These are phyloP conservation scores for Astropecten irregularis DNA, from an alignment of 53 echinoderm and acorn worm species.

Conservation along the genomic window DNA sequence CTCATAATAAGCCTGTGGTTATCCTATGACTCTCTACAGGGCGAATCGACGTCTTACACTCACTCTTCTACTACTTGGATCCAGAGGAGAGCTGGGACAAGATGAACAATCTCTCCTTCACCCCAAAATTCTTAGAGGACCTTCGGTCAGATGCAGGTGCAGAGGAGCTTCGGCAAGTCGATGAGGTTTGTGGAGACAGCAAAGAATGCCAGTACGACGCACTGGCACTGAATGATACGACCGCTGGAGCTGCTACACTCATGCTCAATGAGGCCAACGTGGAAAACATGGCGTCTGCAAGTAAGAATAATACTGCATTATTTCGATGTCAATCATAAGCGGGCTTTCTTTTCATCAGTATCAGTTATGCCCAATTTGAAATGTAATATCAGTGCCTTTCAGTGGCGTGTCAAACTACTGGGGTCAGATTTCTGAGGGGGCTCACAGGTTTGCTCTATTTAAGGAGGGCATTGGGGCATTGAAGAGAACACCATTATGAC, in stretches of 20 bases:
- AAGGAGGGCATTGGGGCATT: too few species aligned
- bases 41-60: conserved; percentile 58
- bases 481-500: too few species aligned
- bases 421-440: too few species aligned
- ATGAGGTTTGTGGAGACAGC: conserved; percentile 55
- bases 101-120: conserved; percentile 69
- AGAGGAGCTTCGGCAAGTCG: conserved; percentile 47
- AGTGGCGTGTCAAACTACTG: background rate
- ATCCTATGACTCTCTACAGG: too few species aligned
- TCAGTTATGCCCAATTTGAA: background rate
- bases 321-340: background rate
- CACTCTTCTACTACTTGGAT: conserved; percentile 64
- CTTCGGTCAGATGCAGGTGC: conserved; percentile 34
- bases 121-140: conserved; percentile 74
- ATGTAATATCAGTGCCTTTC: background rate
- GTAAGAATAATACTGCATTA: conserved; percentile 48
- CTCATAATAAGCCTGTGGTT: too few species aligned
- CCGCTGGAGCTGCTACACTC: conserved; percentile 38
- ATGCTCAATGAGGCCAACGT: conserved; percentile 7
- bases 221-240: conserved; percentile 56
- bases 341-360: background rate
- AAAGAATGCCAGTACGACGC: conserved; percentile 76
- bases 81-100: conserved; percentile 43
- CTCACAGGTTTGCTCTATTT: too few species aligned
- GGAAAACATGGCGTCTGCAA: conserved; percentile 7